Conservation (phyloP, 2,797 vertebrate genomes). For the Aselliscus stoliczkanus region DNA sequence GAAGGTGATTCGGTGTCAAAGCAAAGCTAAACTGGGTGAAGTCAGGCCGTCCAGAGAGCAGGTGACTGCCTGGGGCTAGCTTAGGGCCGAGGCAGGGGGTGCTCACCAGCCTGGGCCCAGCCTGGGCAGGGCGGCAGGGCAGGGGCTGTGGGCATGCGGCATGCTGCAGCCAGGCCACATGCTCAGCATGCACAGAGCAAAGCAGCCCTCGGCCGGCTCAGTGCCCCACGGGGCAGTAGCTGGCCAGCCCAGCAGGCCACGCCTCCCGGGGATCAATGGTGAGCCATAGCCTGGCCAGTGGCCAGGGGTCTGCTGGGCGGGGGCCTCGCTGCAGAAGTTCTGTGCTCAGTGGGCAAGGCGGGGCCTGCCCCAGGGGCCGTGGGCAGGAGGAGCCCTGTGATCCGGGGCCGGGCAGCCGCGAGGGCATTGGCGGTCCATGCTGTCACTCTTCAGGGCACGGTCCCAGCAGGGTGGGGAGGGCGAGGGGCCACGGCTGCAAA, state of each 20-base stretch:
- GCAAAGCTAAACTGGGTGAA: slow-evolving; percentile 75
- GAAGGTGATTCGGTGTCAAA: slow-evolving; percentile 39
- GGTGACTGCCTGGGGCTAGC: not conserved
- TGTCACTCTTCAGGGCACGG: not conserved
- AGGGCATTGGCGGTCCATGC: not conserved
- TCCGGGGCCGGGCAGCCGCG: not conserved
- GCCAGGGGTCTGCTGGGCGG: not conserved
- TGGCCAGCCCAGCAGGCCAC: slow-evolving; percentile 62
- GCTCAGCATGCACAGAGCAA: slow-evolving; percentile 83
- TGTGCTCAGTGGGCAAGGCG: not conserved
- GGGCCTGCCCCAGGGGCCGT: not conserved
- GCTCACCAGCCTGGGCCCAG: not conserved
- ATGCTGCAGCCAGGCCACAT: slow-evolving; percentile 75
- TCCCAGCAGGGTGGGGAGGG: not conserved
- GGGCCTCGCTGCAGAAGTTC: not conserved
- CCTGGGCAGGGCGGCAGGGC: not conserved
- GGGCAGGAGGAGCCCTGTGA: not conserved
- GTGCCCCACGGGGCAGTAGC: not conserved
- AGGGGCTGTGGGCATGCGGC: slow-evolving; percentile 70
- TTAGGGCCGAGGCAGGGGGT: not conserved
- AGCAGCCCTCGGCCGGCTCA: slow-evolving; percentile 50
- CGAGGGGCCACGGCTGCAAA: not conserved
- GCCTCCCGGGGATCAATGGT: not conserved
- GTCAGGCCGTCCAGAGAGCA: not conserved
- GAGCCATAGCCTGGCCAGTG: not conserved